phyloP scores from a whole-genome alignment of 2,113 vertebrate species.

The Podarcis muralis region DNA sequence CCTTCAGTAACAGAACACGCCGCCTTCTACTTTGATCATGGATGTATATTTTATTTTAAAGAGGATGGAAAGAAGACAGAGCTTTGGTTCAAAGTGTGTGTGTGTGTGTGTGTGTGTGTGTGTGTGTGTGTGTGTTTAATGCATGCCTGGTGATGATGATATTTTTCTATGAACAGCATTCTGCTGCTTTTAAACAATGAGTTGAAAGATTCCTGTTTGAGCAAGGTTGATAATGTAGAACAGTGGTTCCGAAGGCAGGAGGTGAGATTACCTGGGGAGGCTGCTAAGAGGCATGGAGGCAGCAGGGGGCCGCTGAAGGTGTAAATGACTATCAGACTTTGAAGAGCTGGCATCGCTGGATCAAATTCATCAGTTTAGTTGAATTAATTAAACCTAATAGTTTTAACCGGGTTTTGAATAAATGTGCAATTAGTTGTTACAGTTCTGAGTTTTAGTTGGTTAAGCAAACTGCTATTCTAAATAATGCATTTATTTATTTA shows the following conservation, averaged over 20 bases:
- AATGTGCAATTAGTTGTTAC: too few relatives aligned
- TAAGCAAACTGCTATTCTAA: too few relatives aligned
- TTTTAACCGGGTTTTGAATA: too few relatives aligned
- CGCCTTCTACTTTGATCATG: slow-evolving; percentile 32
- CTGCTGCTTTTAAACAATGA: not conserved
- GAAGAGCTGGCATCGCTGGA: too few relatives aligned
- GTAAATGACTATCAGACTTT: too few relatives aligned
- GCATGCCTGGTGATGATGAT: not conserved
- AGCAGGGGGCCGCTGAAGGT: not conserved
- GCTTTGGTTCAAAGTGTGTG: not conserved
- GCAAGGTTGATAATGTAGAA: not conserved
- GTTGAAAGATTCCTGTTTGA: fast-evolving
- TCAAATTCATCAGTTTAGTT: too few relatives aligned
- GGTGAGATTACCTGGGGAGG: too few relatives aligned
- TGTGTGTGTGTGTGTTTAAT: not conserved
- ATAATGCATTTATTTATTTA: too few relatives aligned
- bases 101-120: fast-evolving
- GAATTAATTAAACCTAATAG: too few relatives aligned
- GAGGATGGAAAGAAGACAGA: not conserved
- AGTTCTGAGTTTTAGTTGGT: too few relatives aligned
- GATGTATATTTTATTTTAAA: slow-evolving; percentile 15
- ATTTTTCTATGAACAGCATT: not conserved
- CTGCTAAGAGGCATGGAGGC: not conserved
- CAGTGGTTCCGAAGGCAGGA: too few relatives aligned
- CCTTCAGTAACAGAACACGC: slow-evolving; percentile 42